A percentile compares a stretch with the other conserved stretches of the same genome.
Evolutionary conservation across 2,113 vertebrate genomes (phyloP).

Genomic region (Microtus montanus): DNA sequence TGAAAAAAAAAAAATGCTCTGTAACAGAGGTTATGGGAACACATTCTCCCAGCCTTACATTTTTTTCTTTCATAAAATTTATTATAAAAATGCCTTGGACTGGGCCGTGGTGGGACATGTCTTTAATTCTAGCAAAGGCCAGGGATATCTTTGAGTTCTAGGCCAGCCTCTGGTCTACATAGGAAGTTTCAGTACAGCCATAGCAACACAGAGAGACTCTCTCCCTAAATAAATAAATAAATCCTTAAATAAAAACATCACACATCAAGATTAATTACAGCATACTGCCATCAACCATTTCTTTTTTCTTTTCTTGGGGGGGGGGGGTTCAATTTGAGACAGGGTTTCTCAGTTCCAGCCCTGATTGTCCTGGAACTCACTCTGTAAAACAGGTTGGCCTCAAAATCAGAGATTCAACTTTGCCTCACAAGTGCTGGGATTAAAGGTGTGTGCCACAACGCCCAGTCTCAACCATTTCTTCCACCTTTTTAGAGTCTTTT

Average conservation of each 20-base stretch:
- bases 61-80: neutral
- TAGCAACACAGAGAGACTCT: neutral
- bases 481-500: neutral
- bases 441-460: neutral
- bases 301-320: neutral
- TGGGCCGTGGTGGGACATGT: neutral
- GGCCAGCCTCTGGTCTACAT: neutral
- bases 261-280: neutral
- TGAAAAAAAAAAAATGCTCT: neutral
- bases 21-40: neutral
- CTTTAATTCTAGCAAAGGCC: neutral
- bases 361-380: too few species aligned
- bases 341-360: neutral
- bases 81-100: too few species aligned
- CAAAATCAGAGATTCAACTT: neutral
- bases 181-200: neutral
- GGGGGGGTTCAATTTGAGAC: neutral
- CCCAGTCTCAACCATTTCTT: neutral
- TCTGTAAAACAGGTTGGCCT: neutral
- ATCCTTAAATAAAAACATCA: neutral
- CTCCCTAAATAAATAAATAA: neutral
- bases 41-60: neutral
- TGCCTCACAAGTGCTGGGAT: neutral
- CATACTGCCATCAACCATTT: neutral
- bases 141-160: neutral